Percentiles rank a stretch among this genome's conserved stretches.
Conservation (phyloP, 2,113 vertebrate species). For the Leiothrix lutea region DNA sequence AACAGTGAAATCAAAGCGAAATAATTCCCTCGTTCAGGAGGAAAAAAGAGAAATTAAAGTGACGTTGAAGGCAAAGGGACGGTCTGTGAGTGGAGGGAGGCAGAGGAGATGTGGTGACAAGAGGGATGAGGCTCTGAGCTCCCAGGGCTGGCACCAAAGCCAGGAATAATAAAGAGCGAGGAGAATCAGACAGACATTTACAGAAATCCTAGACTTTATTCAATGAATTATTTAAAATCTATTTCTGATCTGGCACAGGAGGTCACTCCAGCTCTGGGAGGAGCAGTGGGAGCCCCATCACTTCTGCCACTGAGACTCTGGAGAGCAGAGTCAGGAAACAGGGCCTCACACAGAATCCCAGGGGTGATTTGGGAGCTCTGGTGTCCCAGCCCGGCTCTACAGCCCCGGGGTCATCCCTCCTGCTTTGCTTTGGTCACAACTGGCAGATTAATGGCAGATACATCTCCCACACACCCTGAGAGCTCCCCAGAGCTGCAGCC, state of each 20-base stretch:
- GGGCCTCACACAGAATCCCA: background rate
- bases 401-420: background rate
- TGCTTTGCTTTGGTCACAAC: background rate
- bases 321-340: accelerated
- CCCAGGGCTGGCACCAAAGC: background rate
- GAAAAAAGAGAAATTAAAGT: background rate
- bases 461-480: accelerated
- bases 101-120: background rate
- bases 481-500: background rate
- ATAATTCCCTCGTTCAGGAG: slow-evolving; percentile 6
- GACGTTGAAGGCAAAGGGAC: background rate
- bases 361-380: background rate
- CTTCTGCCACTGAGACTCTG: background rate
- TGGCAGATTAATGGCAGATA: background rate
- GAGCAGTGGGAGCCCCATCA: background rate
- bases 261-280: background rate
- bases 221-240: slow-evolving; percentile 61
- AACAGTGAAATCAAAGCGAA: background rate
- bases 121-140: background rate
- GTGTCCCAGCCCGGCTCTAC: background rate
- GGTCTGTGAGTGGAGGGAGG: background rate
- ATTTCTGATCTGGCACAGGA: slow-evolving; percentile 52
- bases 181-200: slow-evolving; percentile 53
- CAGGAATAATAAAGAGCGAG: slow-evolving; percentile 2
- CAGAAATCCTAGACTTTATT: slow-evolving; percentile 53